phyloP scores from a whole-genome alignment of 1,140 invertebrate species.

The Panonychus citri region DNA sequence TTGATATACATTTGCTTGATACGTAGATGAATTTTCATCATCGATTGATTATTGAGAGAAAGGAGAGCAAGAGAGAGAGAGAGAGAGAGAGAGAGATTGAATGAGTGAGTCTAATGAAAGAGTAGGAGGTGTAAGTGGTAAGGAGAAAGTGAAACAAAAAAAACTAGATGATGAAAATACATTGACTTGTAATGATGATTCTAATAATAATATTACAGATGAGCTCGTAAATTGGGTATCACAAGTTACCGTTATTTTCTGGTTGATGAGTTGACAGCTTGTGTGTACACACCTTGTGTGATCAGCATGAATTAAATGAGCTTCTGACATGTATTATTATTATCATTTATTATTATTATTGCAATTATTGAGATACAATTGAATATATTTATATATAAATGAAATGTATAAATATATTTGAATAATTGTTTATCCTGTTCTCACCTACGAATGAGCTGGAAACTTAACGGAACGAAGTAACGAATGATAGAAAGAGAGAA shows the following conservation, averaged over 20 bases:
- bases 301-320: neutral
- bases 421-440: neutral
- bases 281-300: neutral
- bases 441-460: no score
- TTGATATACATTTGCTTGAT: no score
- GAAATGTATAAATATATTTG: neutral
- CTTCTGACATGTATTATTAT: neutral
- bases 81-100: neutral
- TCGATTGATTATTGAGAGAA: no score
- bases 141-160: neutral
- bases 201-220: no score
- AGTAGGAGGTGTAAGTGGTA: no score
- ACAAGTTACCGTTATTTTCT: no score
- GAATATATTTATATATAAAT: neutral
- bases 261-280: neutral
- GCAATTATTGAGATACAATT: neutral
- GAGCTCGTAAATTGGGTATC: no score
- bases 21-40: no score
- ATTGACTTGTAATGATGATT: no score
- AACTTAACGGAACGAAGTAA: no score
- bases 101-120: no score
- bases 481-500: neutral
- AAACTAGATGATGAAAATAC: no score
- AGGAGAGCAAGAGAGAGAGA: neutral
- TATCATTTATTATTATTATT: neutral